Conservation (phyloP, 1,140 invertebrate genomes). For the Bilobella aurantiaca region DNA sequence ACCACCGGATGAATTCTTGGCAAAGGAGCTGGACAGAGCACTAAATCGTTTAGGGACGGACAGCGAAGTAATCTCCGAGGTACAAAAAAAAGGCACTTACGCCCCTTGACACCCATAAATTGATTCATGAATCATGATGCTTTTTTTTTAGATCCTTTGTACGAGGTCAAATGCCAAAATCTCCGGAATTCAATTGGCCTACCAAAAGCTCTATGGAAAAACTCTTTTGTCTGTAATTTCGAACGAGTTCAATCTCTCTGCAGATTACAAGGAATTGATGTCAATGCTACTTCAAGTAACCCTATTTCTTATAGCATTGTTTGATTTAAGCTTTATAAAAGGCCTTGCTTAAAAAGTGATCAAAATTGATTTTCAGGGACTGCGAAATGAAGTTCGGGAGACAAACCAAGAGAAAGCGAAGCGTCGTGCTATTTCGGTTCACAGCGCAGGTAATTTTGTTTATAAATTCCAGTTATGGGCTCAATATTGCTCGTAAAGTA, state of each 20-base stretch:
- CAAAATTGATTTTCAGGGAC: not conserved
- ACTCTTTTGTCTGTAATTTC: constrained; percentile 63
- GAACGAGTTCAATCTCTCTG: constrained; percentile 62
- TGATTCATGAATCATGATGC: not conserved
- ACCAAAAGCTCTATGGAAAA: constrained; percentile 56
- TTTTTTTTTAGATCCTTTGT: constrained; percentile 51
- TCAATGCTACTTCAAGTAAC: constrained; percentile 50
- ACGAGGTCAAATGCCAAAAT: constrained; percentile 57
- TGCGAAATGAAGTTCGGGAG: constrained; percentile 9
- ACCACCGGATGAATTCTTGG: constrained; percentile 57
- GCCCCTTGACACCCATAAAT: not conserved
- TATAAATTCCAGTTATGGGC: not conserved
- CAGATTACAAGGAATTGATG: constrained; percentile 62
- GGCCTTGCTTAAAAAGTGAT: too few relatives aligned
- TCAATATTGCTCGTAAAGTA: not conserved
- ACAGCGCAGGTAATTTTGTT: constrained; percentile 16
- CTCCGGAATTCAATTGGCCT: constrained; percentile 50
- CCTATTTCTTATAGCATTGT: too few relatives aligned
- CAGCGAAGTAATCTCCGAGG: constrained; percentile 48
- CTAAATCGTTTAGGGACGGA: constrained; percentile 54
- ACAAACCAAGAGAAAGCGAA: constrained; percentile 9
- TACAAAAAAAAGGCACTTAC: constrained; percentile 35
- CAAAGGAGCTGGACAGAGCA: constrained; percentile 55
- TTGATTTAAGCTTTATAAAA: too few relatives aligned
- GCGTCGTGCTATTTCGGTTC: constrained; percentile 7